Percentiles rank a stretch among this genome's conserved stretches.
phyloP scores from a whole-genome alignment of 2,888 invertebrate genomes.

The Polia nebulosa region DNA sequence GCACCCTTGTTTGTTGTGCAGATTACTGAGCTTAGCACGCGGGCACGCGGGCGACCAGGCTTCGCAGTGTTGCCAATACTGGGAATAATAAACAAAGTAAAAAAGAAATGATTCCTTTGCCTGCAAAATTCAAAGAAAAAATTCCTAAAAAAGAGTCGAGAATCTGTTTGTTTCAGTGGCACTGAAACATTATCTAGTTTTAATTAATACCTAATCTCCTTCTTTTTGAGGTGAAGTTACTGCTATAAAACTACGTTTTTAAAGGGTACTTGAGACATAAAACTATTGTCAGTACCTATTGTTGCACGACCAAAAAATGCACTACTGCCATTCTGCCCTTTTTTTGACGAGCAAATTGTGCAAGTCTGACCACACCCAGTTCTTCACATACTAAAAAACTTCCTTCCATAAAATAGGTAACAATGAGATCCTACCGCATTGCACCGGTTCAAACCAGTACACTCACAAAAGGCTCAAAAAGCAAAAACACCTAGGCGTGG shows the following conservation, averaged over 20 bases:
- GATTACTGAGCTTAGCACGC: constrained; percentile 77
- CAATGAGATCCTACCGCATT: constrained; percentile 33
- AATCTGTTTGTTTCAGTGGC: too few species aligned
- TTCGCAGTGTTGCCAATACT: constrained; percentile 24
- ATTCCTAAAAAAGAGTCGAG: too few species aligned
- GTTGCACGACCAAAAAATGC: too few species aligned
- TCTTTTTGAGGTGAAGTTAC: too few species aligned
- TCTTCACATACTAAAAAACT: not conserved
- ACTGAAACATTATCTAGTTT: too few species aligned
- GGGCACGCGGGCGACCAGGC: constrained; percentile 70
- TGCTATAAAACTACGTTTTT: too few species aligned
- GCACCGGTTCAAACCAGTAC: constrained; percentile 43
- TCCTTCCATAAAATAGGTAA: constrained; percentile 1
- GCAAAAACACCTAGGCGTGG: constrained; percentile 71
- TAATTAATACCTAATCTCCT: too few species aligned
- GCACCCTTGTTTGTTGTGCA: constrained; percentile 81
- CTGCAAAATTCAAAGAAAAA: too few species aligned
- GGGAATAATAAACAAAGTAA: not conserved
- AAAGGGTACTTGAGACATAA: too few species aligned
- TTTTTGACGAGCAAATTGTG: not conserved
- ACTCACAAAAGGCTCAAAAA: constrained; percentile 43
- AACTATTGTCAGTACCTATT: too few species aligned
- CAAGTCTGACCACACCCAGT: not conserved
- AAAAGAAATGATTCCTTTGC: too few species aligned
- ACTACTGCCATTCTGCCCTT: too few species aligned